phyloP scores from a whole-genome alignment of 2,797 vertebrate genomes.

The Sebastes vulpes region DNA sequence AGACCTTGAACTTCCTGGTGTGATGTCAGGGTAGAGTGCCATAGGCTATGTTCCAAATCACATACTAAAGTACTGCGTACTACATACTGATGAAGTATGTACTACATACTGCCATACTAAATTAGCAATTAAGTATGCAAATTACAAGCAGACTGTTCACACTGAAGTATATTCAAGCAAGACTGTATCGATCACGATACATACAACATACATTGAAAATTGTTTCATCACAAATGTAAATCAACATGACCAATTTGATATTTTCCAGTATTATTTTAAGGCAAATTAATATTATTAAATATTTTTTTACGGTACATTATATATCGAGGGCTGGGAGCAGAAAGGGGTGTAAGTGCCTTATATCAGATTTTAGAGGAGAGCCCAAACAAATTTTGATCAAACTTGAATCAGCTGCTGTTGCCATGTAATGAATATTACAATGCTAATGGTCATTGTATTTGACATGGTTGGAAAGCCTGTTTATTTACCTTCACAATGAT shows the following conservation, averaged over 20 bases:
- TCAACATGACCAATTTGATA: background rate
- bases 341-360: too few relatives aligned
- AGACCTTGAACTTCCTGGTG: constrained; percentile 40
- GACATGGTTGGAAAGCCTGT: too few relatives aligned
- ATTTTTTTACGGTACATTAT: background rate
- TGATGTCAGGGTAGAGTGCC: constrained; percentile 36
- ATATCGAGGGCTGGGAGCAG: background rate
- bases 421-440: too few relatives aligned
- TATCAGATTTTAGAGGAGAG: too few relatives aligned
- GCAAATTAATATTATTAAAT: background rate
- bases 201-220: background rate
- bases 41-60: background rate
- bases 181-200: background rate
- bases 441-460: too few relatives aligned
- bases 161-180: background rate
- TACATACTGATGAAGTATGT: background rate
- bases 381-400: too few relatives aligned
- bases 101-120: background rate
- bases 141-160: background rate
- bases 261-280: background rate
- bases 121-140: background rate
- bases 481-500: too few relatives aligned
- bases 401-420: too few relatives aligned
- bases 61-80: background rate
- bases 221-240: background rate